These are phyloP conservation scores for Tragelaphus imberbis DNA, from an alignment of 2,113 vertebrate species.

Conservation along the genomic window DNA sequence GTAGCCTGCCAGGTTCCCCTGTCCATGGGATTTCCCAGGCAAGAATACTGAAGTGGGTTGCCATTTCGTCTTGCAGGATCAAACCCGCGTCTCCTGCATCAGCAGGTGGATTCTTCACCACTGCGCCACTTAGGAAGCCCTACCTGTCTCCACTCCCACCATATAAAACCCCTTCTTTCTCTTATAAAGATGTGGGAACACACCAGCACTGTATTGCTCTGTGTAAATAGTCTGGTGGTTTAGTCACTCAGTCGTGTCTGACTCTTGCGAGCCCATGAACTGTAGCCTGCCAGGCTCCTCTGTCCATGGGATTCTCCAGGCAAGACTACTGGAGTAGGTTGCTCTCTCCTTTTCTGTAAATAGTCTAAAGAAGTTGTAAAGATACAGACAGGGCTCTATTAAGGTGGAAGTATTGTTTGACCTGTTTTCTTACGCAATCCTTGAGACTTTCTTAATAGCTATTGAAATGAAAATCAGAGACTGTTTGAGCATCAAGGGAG, in stretches of 20 bases:
- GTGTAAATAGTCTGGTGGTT: background rate
- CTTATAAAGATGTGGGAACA: background rate
- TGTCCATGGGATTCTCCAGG: background rate
- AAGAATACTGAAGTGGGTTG: background rate
- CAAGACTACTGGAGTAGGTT: background rate
- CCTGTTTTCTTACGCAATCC: background rate
- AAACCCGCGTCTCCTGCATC: background rate
- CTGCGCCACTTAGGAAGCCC: background rate
- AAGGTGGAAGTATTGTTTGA: background rate
- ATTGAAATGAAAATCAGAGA: background rate
- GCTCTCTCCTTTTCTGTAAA: background rate
- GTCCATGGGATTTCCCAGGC: background rate
- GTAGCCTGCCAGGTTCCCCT: background rate
- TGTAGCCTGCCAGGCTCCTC: background rate
- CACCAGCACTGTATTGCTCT: background rate
- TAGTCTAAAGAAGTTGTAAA: background rate
- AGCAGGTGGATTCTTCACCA: background rate
- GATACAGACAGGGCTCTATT: background rate
- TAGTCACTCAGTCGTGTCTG: background rate
- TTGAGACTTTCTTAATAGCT: background rate
- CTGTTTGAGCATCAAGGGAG: background rate
- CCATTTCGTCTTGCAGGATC: background rate
- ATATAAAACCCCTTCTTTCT: background rate
- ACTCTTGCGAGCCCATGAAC: background rate
- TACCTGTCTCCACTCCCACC: background rate